phyloP scores from a whole-genome alignment of 2,797 vertebrate genomes.

The Sorex maritimensis region DNA sequence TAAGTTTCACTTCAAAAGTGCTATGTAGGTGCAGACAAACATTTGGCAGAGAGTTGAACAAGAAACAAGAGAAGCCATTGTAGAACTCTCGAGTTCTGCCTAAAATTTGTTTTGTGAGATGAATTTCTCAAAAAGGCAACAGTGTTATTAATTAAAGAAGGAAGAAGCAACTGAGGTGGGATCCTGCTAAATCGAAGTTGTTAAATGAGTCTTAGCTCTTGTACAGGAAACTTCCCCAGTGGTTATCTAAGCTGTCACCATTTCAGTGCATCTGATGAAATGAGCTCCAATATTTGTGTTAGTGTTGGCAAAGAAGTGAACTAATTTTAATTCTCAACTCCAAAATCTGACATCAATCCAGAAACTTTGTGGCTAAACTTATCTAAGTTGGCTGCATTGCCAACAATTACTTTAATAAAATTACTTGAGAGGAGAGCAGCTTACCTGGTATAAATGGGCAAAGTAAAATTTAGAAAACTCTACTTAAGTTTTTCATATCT shows the following conservation, averaged over 20 bases:
- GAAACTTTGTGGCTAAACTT: slow-evolving; percentile 70
- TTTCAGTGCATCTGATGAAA: slow-evolving; percentile 73
- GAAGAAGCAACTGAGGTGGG: slow-evolving; percentile 74
- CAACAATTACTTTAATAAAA: slow-evolving; percentile 70
- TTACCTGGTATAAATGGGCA: not conserved
- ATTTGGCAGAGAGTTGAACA: slow-evolving; percentile 72
- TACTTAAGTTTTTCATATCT: slow-evolving; percentile 57
- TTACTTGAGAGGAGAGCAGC: slow-evolving; percentile 3
- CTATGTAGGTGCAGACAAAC: slow-evolving; percentile 70
- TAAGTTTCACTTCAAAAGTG: slow-evolving; percentile 68
- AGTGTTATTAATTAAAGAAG: slow-evolving; percentile 80
- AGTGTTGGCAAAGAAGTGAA: slow-evolving; percentile 78
- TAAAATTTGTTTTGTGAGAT: slow-evolving; percentile 70
- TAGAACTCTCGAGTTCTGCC: slow-evolving; percentile 32
- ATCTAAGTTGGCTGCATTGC: slow-evolving; percentile 24
- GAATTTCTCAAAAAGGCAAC: slow-evolving; percentile 57
- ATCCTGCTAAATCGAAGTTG: slow-evolving; percentile 38
- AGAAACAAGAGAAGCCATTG: slow-evolving; percentile 42
- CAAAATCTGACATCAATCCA: slow-evolving; percentile 75
- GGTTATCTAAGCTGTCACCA: slow-evolving; percentile 70
- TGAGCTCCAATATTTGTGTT: slow-evolving; percentile 71
- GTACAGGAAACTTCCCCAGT: slow-evolving; percentile 62
- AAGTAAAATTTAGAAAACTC: slow-evolving; percentile 61
- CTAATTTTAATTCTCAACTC: slow-evolving; percentile 70
- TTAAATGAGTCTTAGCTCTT: slow-evolving; percentile 72